phyloP scores from a whole-genome alignment of 2,797 vertebrate genomes.

The Peromyscus attwateri region DNA sequence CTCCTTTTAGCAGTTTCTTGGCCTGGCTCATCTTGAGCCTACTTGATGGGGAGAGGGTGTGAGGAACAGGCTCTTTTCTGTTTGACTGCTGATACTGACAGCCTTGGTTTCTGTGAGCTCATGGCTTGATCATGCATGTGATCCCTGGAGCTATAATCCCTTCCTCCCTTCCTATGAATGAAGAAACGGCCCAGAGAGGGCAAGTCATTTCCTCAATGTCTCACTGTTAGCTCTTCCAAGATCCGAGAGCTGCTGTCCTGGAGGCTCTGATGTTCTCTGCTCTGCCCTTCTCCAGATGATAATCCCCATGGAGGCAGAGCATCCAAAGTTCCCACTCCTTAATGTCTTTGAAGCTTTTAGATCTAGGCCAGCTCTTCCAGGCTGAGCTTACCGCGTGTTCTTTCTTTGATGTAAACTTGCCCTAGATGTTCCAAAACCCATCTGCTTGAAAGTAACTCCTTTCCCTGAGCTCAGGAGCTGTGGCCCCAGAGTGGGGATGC shows the following conservation, averaged over 20 bases:
- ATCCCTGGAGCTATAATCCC: background rate
- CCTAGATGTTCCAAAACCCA: background rate
- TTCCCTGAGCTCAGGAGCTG: background rate
- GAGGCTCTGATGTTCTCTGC: background rate
- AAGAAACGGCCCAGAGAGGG: background rate
- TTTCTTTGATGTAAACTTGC: background rate
- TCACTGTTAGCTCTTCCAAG: background rate
- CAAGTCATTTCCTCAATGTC: background rate
- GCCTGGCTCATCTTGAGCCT: background rate
- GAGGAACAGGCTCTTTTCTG: background rate
- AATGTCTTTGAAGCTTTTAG: background rate
- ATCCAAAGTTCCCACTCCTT: background rate
- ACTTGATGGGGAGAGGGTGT: background rate
- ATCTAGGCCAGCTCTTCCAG: background rate
- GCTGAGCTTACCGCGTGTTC: background rate
- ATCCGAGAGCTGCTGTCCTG: background rate
- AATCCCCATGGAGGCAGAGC: background rate
- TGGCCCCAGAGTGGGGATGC: background rate
- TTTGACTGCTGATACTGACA: background rate
- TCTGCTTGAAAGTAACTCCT: background rate
- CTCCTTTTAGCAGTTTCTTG: background rate
- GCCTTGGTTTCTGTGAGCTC: background rate
- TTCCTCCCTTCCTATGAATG: background rate
- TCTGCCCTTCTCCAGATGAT: background rate
- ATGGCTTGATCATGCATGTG: background rate